Base-by-base conservation (phyloP, 2,888 invertebrate genomes). In the Pandemis cinnamomeana region DNA sequence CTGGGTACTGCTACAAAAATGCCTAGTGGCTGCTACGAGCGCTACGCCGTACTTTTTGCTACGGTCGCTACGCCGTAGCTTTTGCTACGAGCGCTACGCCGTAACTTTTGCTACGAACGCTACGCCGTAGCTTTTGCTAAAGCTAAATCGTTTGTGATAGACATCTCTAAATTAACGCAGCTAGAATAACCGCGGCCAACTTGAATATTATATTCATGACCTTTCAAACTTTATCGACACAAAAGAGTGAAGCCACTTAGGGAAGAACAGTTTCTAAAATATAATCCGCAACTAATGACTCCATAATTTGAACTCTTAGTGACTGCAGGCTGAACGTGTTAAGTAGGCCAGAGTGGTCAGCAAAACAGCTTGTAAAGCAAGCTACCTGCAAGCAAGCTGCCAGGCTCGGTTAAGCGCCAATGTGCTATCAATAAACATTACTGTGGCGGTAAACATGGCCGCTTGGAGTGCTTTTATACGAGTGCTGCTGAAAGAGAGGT, bases 361-460 rank as follows among this genome's bases (percentile, higher is more conserved):
- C 78, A 79, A 79, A 80, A 80, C 81, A 80, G 80, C 81, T 83
- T 82, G 81, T 82, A 81, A 82, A 83, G 58, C 58, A 58, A 5
- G 58, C 27, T 53, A 11, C 58, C 58, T 27, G 82, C 83, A 83
- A 82, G 80, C 81, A 79, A 78, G 78, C 76, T 80, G 78, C 8
- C 62, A n/a, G 66, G 41, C 20, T 6, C 48, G 2, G 15, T 63
- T n/a, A 44, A 10, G 53, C 62, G 36, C 10, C 44, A 71, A 71
- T 71, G 55, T 64, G 71, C 55, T 67, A 61, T 72, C 60, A 67
- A 72, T 72, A 72, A 62, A 72, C 53, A 67, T 67, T 72, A 72
- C 61, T 7, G 42, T 13, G 15, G 62, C 46, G 27, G 58, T 58
- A 58, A 55, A 58, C 58, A 27, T 58, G 58, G 58, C 7, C 20